A percentile compares a stretch with the other conserved stretches of the same genome.
phyloP scores from a whole-genome alignment of 2,113 vertebrate genomes.

The Sinocyclocheilus grahami region DNA sequence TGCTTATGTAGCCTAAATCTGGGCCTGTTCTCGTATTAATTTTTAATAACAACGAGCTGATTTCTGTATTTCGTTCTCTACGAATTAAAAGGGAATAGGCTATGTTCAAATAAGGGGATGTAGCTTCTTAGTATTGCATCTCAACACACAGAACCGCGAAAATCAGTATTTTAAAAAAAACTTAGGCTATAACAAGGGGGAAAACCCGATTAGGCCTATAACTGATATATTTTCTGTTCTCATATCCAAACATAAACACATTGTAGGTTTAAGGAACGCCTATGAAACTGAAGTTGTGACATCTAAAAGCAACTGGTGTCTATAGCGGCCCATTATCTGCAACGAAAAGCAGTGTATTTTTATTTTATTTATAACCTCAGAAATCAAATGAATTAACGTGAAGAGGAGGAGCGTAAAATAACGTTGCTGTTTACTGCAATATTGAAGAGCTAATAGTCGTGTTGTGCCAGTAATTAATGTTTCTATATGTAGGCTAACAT shows the following conservation, averaged over 20 bases:
- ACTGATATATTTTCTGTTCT: neutral
- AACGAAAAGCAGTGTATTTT: neutral
- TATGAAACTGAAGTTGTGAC: neutral
- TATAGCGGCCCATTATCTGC: neutral
- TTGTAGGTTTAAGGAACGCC: neutral
- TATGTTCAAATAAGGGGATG: neutral
- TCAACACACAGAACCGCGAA: neutral
- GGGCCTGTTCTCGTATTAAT: neutral
- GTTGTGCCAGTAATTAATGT: neutral
- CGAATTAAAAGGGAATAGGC: neutral
- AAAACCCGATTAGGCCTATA: neutral
- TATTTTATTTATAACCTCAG: neutral
- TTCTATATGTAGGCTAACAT: neutral
- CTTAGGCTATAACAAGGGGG: no score
- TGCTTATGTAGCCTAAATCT: constrained; percentile 48
- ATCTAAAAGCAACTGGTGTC: constrained; percentile 25
- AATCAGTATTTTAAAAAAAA: neutral
- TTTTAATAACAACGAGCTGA: neutral
- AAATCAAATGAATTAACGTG: neutral
- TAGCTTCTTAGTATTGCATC: neutral
- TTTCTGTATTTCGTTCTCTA: neutral
- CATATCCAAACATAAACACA: neutral
- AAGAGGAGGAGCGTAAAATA: neutral
- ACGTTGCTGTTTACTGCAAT: neutral
- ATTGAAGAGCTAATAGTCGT: neutral